A percentile compares a stretch with the other conserved stretches of the same genome.
phyloP scores from a whole-genome alignment of 2,797 vertebrate genomes.

The Oreortyx pictus region DNA sequence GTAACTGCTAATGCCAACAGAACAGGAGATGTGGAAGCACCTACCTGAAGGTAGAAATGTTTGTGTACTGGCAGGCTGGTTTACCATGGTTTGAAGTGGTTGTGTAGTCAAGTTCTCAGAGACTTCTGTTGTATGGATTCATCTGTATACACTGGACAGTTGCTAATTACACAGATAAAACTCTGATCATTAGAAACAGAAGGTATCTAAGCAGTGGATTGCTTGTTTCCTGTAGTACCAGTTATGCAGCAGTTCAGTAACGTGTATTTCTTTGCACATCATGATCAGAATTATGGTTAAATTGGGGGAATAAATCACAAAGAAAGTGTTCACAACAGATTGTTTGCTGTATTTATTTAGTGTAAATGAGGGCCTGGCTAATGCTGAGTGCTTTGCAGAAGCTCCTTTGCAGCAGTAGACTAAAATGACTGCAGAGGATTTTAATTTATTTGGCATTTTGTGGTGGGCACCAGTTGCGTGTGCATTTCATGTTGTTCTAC shows the following conservation, averaged over 20 bases:
- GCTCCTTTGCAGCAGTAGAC: background rate
- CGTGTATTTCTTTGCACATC: background rate
- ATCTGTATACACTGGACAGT: background rate
- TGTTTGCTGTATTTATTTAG: background rate
- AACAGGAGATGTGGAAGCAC: background rate
- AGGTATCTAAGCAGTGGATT: too few relatives aligned
- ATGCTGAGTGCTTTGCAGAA: background rate
- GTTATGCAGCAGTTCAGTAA: background rate
- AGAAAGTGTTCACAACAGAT: background rate
- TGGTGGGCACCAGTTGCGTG: background rate
- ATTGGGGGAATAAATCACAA: background rate
- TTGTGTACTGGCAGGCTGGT: background rate
- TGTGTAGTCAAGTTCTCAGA: background rate
- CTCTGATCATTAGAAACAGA: background rate
- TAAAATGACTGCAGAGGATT: slow-evolving; percentile 22
- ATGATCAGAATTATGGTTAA: background rate
- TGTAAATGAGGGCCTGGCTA: background rate
- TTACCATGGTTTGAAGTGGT: background rate
- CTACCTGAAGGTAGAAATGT: background rate
- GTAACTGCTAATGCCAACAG: background rate
- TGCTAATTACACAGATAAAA: background rate
- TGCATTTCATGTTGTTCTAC: background rate
- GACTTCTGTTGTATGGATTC: background rate
- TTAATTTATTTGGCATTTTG: slow-evolving; percentile 4
- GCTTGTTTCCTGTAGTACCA: background rate